A percentile compares a stretch with the other conserved stretches of the same genome.
Conservation (phyloP, 2,888 invertebrate genomes). For the Cryptus armator region DNA sequence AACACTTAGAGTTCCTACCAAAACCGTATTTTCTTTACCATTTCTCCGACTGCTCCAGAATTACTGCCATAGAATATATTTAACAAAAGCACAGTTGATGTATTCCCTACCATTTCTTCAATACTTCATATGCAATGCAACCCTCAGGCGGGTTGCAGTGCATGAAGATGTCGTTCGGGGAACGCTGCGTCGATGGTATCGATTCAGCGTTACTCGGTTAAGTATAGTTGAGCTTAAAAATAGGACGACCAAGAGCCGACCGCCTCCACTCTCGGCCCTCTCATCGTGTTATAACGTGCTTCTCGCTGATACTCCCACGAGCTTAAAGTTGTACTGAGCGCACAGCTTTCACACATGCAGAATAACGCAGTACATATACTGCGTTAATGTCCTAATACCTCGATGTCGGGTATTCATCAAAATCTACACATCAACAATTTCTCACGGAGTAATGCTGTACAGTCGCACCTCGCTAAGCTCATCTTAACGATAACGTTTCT, state of each 20-base stretch:
- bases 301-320: slow-evolving; percentile 55
- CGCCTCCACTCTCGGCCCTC: slow-evolving; percentile 57
- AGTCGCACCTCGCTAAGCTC: not conserved
- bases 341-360: not conserved
- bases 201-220: slow-evolving; percentile 81
- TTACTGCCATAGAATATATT: not conserved
- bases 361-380: not conserved
- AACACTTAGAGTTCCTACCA: not conserved
- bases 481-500: not conserved
- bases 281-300: slow-evolving; percentile 58
- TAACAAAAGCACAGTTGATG: not conserved
- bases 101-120: not conserved
- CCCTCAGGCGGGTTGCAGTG: not conserved
- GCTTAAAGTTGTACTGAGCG: slow-evolving; percentile 10
- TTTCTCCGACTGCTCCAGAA: not conserved
- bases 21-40: not conserved
- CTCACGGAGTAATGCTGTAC: not conserved
- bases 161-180: slow-evolving; percentile 70
- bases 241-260: slow-evolving; percentile 74
- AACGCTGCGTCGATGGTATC: slow-evolving; percentile 77
- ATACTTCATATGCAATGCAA: not conserved
- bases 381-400: not conserved
- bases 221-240: slow-evolving; percentile 79
- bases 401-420: slow-evolving; percentile 1
- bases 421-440: slow-evolving; percentile 19